Conservation (phyloP, 2,113 vertebrate species). For the Anarrhichthys ocellatus region DNA sequence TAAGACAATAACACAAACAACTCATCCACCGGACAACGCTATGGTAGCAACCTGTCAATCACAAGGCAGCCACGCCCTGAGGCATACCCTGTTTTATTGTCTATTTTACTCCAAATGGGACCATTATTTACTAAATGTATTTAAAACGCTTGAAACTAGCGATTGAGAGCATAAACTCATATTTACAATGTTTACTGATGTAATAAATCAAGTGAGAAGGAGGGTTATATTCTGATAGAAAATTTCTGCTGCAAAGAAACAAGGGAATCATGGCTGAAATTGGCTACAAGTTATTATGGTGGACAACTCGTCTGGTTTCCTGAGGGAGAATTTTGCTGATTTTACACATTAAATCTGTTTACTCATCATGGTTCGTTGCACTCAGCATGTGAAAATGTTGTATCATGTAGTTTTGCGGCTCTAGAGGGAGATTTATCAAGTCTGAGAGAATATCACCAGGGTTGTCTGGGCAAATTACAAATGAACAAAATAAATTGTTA, state of each 20-base stretch:
- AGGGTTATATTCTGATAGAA: neutral
- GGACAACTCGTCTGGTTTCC: neutral
- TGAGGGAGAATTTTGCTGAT: neutral
- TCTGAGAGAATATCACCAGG: neutral
- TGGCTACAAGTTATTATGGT: neutral
- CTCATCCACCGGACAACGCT: neutral
- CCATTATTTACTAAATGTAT: neutral
- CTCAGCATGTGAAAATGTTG: neutral
- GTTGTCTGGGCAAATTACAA: neutral
- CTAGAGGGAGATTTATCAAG: neutral
- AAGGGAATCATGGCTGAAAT: neutral
- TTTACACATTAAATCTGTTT: conserved; percentile 6
- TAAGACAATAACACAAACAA: neutral
- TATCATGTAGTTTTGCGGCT: neutral
- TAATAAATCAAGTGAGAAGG: neutral
- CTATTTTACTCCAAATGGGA: neutral
- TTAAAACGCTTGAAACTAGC: neutral
- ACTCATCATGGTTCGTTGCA: neutral
- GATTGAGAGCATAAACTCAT: neutral
- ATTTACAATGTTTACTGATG: neutral
- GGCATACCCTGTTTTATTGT: neutral
- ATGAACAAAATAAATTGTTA: neutral
- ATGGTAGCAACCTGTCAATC: neutral
- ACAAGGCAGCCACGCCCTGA: neutral
- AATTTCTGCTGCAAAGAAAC: neutral